Evolutionary conservation across 2,888 invertebrate species (phyloP).

Genomic region (Cerastis rubricosa): DNA sequence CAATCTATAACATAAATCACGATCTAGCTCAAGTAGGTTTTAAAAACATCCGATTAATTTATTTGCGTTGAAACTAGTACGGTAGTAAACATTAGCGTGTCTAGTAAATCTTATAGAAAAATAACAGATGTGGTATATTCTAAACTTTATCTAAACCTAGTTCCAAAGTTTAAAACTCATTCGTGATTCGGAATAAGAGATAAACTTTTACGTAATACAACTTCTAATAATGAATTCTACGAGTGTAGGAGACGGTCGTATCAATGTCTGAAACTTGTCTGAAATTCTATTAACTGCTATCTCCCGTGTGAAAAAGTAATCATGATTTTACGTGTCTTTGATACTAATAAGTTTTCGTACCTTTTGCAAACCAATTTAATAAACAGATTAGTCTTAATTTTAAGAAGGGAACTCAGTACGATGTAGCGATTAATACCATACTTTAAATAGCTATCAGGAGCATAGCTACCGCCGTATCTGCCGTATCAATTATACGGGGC

Average conservation of each 20-base stretch:
- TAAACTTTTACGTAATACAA: constrained; percentile 1
- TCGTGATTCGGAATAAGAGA: neutral
- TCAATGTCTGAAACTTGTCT: constrained; percentile 29
- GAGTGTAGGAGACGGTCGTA: constrained; percentile 26
- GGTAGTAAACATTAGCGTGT: constrained; percentile 48
- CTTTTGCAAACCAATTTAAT: constrained; percentile 1
- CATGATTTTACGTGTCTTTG: constrained; percentile 32
- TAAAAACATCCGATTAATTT: constrained; percentile 46
- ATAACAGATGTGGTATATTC: constrained; percentile 45
- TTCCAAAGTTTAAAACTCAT: constrained; percentile 16
- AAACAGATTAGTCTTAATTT: neutral
- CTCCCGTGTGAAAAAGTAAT: constrained; percentile 29
- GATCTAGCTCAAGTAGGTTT: constrained; percentile 28
- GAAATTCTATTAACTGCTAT: constrained; percentile 35
- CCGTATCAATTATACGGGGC: no score
- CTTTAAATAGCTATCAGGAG: no score
- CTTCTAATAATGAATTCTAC: constrained; percentile 46
- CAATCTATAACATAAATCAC: constrained; percentile 43
- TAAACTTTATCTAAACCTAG: constrained; percentile 19
- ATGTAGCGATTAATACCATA: neutral
- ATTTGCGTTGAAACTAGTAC: constrained; percentile 41
- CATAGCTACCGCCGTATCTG: no score
- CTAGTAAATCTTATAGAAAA: constrained; percentile 48
- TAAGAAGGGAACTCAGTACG: neutral
- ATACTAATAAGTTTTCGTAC: constrained; percentile 20